Evolutionary conservation across 2,113 vertebrate genomes (phyloP).

Genomic region (Athene cunicularia): DNA sequence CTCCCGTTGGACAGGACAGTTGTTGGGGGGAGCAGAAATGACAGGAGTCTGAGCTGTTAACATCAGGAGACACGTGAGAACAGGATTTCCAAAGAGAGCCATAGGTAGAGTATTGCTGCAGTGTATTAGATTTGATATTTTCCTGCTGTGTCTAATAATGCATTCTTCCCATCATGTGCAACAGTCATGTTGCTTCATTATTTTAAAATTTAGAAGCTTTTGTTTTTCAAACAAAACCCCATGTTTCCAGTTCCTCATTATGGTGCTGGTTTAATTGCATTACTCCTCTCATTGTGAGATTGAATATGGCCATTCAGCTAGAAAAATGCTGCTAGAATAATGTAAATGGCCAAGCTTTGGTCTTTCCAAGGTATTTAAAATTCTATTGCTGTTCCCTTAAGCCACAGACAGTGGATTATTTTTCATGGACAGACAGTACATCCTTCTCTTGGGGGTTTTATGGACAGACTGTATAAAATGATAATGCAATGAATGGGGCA

Average conservation of each 20-base stretch:
- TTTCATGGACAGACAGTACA: conserved; percentile 69
- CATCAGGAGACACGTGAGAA: conserved; percentile 2
- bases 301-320: conserved; percentile 10
- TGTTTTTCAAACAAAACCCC: conserved; percentile 20
- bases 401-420: conserved; percentile 72
- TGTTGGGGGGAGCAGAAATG: conserved; percentile 47
- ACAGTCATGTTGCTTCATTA: conserved; percentile 20
- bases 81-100: conserved; percentile 35
- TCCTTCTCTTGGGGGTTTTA: conserved; percentile 72
- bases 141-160: conserved; percentile 23
- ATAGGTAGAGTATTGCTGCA: conserved; percentile 46
- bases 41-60: conserved; percentile 51
- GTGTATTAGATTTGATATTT: conserved; percentile 41
- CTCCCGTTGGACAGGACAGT: not conserved
- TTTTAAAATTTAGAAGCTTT: conserved; percentile 46
- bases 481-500: conserved; percentile 68
- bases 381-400: conserved; percentile 68
- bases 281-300: conserved; percentile 6
- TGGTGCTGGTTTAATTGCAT: conserved; percentile 57
- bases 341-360: not conserved
- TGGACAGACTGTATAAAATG: conserved; percentile 75
- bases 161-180: not conserved
- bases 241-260: conserved; percentile 46
- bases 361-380: conserved; percentile 73
- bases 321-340: not conserved